Percentiles rank a stretch among this genome's conserved stretches.
Evolutionary conservation across 2,113 vertebrate genomes (phyloP).

Genomic region (Notarius lentiginosus): DNA sequence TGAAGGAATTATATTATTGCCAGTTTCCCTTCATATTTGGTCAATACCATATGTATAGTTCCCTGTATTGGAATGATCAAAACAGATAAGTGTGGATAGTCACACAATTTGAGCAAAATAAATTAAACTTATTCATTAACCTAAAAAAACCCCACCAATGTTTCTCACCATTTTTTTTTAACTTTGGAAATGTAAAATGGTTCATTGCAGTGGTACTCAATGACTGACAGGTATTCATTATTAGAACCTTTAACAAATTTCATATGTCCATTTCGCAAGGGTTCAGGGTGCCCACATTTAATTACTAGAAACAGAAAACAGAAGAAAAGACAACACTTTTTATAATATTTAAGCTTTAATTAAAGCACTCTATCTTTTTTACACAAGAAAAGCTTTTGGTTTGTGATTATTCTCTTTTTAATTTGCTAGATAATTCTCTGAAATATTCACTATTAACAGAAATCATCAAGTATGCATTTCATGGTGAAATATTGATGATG

Average conservation of each 20-base stretch:
- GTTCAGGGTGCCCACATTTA: conserved; percentile 66
- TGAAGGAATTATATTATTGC: conserved; percentile 46
- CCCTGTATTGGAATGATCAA: conserved; percentile 43
- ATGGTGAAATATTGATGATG: not conserved
- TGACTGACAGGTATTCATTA: conserved; percentile 67
- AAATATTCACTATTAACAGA: not conserved
- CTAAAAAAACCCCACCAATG: not conserved
- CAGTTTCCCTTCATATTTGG: conserved; percentile 61
- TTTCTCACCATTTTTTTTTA: conserved; percentile 51
- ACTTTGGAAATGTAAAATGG: conserved; percentile 62
- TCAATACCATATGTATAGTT: conserved; percentile 61
- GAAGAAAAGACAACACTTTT: not conserved
- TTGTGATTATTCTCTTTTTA: not conserved
- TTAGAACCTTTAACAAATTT: conserved; percentile 59
- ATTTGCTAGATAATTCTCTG: not conserved
- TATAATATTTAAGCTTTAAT: not conserved
- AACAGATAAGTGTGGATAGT: not conserved
- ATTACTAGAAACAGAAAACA: conserved; percentile 60
- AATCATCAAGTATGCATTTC: not conserved
- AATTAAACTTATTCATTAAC: not conserved
- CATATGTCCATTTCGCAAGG: conserved; percentile 63
- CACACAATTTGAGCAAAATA: not conserved
- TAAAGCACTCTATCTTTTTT: not conserved
- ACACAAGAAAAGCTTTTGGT: not conserved
- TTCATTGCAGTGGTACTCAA: conserved; percentile 69